phyloP scores from a whole-genome alignment of 2,888 invertebrate species.

The Xestoiulus laeticollis region DNA sequence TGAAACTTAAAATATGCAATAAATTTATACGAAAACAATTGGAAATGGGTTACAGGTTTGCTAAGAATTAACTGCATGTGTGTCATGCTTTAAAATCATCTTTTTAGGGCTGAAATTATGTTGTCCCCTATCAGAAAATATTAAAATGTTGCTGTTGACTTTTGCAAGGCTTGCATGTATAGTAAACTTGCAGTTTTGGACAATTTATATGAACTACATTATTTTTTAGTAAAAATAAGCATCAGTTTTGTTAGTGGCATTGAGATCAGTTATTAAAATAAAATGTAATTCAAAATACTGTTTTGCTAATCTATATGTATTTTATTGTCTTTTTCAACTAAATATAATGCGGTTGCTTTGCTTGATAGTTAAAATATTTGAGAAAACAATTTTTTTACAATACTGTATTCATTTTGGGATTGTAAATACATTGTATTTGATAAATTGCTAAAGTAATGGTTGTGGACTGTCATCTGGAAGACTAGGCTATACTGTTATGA shows the following conservation, averaged over 20 bases:
- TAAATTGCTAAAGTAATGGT: too few species aligned
- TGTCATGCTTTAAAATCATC: constrained; percentile 21
- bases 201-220: background rate
- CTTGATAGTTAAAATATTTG: too few species aligned
- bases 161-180: background rate
- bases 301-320: background rate
- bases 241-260: background rate
- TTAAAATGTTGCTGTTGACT: background rate
- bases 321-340: too few species aligned
- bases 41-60: constrained; percentile 11
- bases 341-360: too few species aligned
- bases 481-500: too few species aligned
- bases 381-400: too few species aligned
- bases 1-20: background rate
- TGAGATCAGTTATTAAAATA: too few species aligned
- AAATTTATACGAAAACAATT: background rate
- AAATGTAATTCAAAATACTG: background rate
- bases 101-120: background rate
- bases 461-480: too few species aligned
- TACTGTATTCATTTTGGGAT: too few species aligned
- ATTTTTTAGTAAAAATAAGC: background rate
- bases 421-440: too few species aligned
- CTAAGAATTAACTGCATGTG: background rate
- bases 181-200: background rate
- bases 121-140: background rate